A percentile compares a stretch with the other conserved stretches of the same genome.
These are phyloP conservation scores for Epsilonema sp. DNA, from an alignment of 2,888 invertebrate species.

Conservation along the genomic window DNA sequence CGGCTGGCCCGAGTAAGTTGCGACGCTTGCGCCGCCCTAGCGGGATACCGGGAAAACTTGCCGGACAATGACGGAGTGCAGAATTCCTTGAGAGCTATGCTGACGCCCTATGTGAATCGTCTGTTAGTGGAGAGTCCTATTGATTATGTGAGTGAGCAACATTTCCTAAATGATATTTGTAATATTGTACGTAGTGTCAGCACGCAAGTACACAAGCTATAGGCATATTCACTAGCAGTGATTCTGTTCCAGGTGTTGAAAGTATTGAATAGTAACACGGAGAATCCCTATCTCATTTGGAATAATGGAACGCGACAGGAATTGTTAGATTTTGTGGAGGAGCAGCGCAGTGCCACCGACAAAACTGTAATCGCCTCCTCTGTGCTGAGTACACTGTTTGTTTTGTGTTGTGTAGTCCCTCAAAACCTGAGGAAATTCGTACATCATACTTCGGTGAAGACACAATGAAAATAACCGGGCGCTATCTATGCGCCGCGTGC, in stretches of 20 bases:
- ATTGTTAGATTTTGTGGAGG: slow-evolving; percentile 61
- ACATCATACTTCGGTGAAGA: no score
- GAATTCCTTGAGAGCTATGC: slow-evolving; percentile 43
- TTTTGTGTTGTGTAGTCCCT: no score
- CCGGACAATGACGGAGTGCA: slow-evolving; percentile 44
- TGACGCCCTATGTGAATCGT: slow-evolving; percentile 68
- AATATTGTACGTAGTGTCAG: no score
- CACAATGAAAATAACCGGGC: no score
- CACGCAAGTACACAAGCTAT: no score
- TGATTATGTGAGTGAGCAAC: slow-evolving; percentile 10
- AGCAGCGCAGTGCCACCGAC: slow-evolving; percentile 38
- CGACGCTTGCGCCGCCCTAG: slow-evolving; percentile 58
- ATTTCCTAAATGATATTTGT: not conserved
- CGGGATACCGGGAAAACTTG: slow-evolving; percentile 45
- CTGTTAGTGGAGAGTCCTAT: slow-evolving; percentile 44
- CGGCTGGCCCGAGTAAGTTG: slow-evolving; percentile 68
- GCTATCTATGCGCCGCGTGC: no score
- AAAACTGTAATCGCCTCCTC: slow-evolving; percentile 12
- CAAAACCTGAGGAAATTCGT: no score
- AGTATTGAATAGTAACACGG: slow-evolving; percentile 79
- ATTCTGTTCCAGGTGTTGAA: slow-evolving; percentile 50
- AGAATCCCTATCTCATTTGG: slow-evolving; percentile 91
- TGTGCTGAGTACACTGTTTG: not conserved
- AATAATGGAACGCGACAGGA: slow-evolving; percentile 89
- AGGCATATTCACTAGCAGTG: no score